These are phyloP conservation scores for Helleia helle DNA, from an alignment of 2,888 invertebrate genomes.

Conservation along the genomic window DNA sequence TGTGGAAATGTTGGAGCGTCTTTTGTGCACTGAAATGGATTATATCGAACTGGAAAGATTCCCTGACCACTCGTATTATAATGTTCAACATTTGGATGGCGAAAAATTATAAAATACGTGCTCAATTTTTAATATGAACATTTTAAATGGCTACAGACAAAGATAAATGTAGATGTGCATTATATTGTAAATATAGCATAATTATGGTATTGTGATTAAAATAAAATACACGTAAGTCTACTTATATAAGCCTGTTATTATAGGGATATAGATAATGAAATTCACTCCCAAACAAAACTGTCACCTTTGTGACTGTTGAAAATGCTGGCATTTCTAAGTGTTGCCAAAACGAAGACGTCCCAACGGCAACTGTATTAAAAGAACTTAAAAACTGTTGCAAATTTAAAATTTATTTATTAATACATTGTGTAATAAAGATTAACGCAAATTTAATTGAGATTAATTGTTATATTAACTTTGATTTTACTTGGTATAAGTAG, in stretches of 20 bases:
- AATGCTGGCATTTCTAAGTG: no score
- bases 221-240: no score
- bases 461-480: neutral
- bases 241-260: no score
- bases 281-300: no score
- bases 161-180: neutral
- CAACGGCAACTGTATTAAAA: no score
- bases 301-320: no score
- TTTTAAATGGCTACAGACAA: neutral
- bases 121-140: neutral
- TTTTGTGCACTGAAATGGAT: conserved; percentile 92
- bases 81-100: conserved; percentile 87
- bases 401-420: no score
- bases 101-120: conserved; percentile 74
- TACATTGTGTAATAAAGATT: no score
- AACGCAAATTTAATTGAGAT: neutral
- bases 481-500: neutral
- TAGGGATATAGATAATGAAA: no score
- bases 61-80: conserved; percentile 94
- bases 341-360: no score
- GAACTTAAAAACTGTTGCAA: no score
- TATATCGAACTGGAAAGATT: conserved; percentile 94
- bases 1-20: conserved; percentile 84
- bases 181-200: neutral
- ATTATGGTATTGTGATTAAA: neutral